Percentiles rank a stretch among this genome's conserved stretches.
phyloP scores from a whole-genome alignment of 2,888 invertebrate genomes.

The Aquatica leii region DNA sequence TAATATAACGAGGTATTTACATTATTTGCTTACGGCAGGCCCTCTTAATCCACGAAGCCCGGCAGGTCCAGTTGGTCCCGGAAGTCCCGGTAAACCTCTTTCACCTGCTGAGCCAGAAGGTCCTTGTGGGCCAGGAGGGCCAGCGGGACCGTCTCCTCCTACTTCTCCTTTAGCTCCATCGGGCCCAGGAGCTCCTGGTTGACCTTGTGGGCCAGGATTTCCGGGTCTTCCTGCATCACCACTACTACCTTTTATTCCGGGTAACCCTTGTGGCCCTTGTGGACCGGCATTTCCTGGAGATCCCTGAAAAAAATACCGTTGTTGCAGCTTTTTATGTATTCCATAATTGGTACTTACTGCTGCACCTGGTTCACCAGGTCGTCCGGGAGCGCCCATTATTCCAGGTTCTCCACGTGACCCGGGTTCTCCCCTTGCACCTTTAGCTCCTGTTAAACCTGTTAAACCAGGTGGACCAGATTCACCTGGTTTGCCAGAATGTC shows the following conservation, averaged over 20 bases:
- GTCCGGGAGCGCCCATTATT: slow-evolving; percentile 77
- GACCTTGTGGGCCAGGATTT: slow-evolving; percentile 71
- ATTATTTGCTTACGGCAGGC: slow-evolving; percentile 61
- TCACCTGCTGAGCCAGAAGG: slow-evolving; percentile 75
- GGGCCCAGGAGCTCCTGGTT: slow-evolving; percentile 74
- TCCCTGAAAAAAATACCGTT: slow-evolving; percentile 63
- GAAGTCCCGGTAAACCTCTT: slow-evolving; percentile 69
- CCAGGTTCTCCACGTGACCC: slow-evolving; percentile 81
- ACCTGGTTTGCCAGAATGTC: slow-evolving; percentile 80
- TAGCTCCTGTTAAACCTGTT: slow-evolving; percentile 72
- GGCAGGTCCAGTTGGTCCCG: slow-evolving; percentile 69
- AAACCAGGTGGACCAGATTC: slow-evolving; percentile 72
- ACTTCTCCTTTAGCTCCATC: slow-evolving; percentile 81
- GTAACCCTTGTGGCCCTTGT: slow-evolving; percentile 74
- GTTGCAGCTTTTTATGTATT: background rate
- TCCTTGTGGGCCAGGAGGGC: slow-evolving; percentile 75
- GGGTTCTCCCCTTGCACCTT: slow-evolving; percentile 78
- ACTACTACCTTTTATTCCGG: slow-evolving; percentile 75
- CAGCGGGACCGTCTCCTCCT: slow-evolving; percentile 73
- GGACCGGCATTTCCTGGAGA: slow-evolving; percentile 74
- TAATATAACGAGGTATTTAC: background rate
- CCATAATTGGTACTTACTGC: slow-evolving; percentile 62
- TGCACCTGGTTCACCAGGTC: slow-evolving; percentile 78
- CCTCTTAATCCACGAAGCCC: slow-evolving; percentile 75
- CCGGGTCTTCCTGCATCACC: slow-evolving; percentile 78